These are phyloP conservation scores for Enteromius anoplus DNA, from an alignment of 2,797 vertebrate species.

Conservation along the genomic window DNA sequence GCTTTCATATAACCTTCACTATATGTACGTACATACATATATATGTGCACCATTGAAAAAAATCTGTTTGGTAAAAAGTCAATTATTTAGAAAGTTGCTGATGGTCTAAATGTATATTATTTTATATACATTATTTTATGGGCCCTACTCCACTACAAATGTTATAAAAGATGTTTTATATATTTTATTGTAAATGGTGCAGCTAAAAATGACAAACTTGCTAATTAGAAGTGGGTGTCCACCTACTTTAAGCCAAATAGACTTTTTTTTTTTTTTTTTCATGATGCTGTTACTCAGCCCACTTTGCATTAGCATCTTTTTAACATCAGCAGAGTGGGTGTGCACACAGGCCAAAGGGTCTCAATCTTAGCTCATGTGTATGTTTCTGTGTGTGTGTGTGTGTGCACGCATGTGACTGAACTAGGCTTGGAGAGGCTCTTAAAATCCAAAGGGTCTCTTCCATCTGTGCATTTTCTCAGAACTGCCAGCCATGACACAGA, in stretches of 20 bases:
- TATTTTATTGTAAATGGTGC: not conserved
- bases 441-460: slow-evolving; percentile 33
- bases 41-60: not conserved
- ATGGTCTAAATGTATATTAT: not conserved
- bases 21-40: not conserved
- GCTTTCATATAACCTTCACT: not conserved
- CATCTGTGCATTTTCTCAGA: slow-evolving; percentile 40
- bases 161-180: not conserved
- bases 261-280: not conserved
- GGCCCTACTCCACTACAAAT: not conserved
- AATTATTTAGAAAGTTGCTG: not conserved
- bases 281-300: slow-evolving; percentile 3
- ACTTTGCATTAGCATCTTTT: slow-evolving; percentile 41
- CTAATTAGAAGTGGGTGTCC: slow-evolving; percentile 8
- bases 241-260: not conserved
- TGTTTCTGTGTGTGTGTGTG: not conserved
- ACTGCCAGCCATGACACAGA: slow-evolving; percentile 4
- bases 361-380: not conserved
- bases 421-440: slow-evolving; percentile 34
- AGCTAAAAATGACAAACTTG: not conserved
- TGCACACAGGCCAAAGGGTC: slow-evolving; percentile 16
- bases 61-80: not conserved
- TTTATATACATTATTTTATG: not conserved
- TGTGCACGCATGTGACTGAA: not conserved
- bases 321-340: slow-evolving; percentile 32